Conservation (phyloP, 1,140 invertebrate genomes). For the Trachymyrmex cornetzi region DNA sequence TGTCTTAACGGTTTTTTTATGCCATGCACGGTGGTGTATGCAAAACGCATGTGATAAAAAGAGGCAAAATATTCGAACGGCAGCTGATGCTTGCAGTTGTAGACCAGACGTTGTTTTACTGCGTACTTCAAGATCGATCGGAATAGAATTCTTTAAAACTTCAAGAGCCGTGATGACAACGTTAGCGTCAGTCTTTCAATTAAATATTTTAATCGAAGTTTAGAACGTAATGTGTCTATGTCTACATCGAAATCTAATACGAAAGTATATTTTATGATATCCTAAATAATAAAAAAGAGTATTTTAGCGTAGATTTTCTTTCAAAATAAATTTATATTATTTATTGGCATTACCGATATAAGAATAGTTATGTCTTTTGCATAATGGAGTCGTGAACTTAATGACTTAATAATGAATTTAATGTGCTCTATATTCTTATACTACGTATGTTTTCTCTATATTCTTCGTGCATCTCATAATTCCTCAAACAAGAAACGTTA, state of each 20-base stretch:
- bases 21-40: slow-evolving; percentile 10
- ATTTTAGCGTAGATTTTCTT: background rate
- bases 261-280: background rate
- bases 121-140: background rate
- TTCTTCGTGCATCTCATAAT: background rate
- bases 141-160: background rate
- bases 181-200: background rate
- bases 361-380: background rate
- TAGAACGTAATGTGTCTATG: background rate
- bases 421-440: background rate
- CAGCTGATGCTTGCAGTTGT: slow-evolving; percentile 47
- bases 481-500: background rate
- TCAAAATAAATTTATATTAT: background rate
- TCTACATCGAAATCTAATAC: background rate
- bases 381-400: background rate
- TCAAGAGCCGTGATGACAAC: background rate
- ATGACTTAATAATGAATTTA: background rate
- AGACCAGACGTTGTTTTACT: slow-evolving; percentile 13
- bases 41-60: slow-evolving; percentile 42
- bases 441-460: background rate
- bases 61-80: slow-evolving; percentile 21
- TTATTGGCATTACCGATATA: background rate
- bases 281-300: background rate
- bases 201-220: background rate
- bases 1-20: slow-evolving; percentile 51